Conservation (phyloP, 2,888 invertebrate genomes). For the Tetranychus piercei region DNA sequence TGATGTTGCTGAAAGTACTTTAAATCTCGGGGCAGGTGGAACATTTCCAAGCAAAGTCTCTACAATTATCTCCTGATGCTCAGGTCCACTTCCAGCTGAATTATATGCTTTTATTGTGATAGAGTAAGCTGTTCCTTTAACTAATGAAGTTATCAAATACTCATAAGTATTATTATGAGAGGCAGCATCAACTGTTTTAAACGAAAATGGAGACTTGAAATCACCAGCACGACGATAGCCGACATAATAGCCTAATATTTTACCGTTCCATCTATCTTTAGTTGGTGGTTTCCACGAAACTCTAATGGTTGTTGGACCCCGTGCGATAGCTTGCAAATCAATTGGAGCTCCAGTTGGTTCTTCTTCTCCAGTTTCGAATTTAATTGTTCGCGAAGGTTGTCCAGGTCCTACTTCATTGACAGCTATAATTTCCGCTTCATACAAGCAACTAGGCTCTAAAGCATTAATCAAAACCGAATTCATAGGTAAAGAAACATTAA, state of each 20-base stretch:
- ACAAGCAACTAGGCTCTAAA: conserved; percentile 25
- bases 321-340: conserved; percentile 25
- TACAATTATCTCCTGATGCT: conserved; percentile 25
- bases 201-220: conserved; percentile 23
- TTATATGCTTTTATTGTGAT: conserved; percentile 28
- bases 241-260: conserved; percentile 27
- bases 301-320: conserved; percentile 25
- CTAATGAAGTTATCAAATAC: conserved; percentile 25
- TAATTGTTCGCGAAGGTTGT: conserved; percentile 25
- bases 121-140: conserved; percentile 26
- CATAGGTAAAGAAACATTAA: conserved; percentile 25
- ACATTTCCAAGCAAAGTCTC: conserved; percentile 27
- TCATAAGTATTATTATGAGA: conserved; percentile 20
- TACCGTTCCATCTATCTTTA: conserved; percentile 26
- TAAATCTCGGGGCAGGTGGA: conserved; percentile 26
- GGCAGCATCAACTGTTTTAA: conserved; percentile 25
- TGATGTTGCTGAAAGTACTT: conserved; percentile 23
- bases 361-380: conserved; percentile 28
- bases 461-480: conserved; percentile 24
- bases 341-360: conserved; percentile 26
- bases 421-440: conserved; percentile 26
- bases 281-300: conserved; percentile 28
- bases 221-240: conserved; percentile 20
- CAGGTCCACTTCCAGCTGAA: conserved; percentile 26
- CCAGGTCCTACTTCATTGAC: conserved; percentile 28